Conservation (phyloP, 2,113 vertebrate genomes). For the Salvelinus alpinus region DNA sequence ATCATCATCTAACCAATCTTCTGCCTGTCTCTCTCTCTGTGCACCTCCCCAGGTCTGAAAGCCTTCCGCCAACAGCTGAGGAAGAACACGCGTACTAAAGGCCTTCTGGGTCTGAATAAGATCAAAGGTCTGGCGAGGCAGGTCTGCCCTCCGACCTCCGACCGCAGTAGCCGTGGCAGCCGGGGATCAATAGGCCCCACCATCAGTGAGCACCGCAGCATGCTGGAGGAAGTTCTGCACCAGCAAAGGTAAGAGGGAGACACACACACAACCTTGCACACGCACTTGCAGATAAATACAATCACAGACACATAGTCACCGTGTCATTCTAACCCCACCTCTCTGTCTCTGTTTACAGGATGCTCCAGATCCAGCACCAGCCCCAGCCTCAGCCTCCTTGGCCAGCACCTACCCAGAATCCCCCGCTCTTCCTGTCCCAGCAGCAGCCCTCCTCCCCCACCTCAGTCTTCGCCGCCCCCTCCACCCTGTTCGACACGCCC, state of each 20-base stretch:
- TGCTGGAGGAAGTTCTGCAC: conserved; percentile 88
- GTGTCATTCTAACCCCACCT: background rate
- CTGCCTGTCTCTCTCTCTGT: background rate
- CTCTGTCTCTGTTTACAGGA: conserved; percentile 69
- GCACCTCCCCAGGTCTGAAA: conserved; percentile 83
- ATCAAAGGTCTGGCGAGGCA: conserved; percentile 92
- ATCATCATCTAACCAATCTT: background rate
- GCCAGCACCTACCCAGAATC: conserved; percentile 68
- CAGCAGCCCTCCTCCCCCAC: conserved; percentile 54
- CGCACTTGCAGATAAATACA: background rate
- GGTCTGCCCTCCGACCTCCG: conserved; percentile 70
- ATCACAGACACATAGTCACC: background rate
- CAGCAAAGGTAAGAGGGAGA: conserved; percentile 83
- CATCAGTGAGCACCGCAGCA: conserved; percentile 73
- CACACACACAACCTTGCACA: background rate
- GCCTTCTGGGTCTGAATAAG: conserved; percentile 92
- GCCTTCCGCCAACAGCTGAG: conserved; percentile 94
- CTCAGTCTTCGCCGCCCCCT: conserved; percentile 62
- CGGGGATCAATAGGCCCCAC: conserved; percentile 77
- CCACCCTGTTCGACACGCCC: conserved; percentile 62
- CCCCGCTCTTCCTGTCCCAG: conserved; percentile 63
- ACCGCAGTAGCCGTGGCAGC: conserved; percentile 77
- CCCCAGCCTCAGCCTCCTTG: conserved; percentile 55
- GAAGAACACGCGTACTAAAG: conserved; percentile 89
- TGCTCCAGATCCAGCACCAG: conserved; percentile 91